A percentile compares a stretch with the other conserved stretches of the same genome.
phyloP scores from a whole-genome alignment of 35 echinoderm and acorn worm species.

The Diadema setosum region DNA sequence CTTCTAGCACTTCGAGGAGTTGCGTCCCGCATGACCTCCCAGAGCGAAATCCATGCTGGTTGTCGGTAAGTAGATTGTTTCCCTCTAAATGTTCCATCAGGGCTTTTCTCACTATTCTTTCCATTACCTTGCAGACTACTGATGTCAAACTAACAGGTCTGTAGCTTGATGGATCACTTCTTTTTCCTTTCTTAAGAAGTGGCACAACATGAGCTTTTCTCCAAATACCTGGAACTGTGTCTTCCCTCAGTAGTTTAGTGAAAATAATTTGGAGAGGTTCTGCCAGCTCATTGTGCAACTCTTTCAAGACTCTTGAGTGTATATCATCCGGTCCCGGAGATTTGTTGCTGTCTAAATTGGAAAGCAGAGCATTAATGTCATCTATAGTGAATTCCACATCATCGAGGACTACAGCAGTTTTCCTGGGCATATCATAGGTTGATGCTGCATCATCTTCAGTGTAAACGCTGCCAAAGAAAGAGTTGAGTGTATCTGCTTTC shows the following conservation, averaged over 20 bases:
- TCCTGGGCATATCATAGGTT: neutral
- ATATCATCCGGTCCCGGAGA: too few species aligned
- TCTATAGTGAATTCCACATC: neutral
- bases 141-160: slow-evolving; percentile 33
- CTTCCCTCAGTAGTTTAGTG: neutral
- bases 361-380: neutral
- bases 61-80: neutral
- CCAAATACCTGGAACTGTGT: neutral
- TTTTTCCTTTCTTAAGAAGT: neutral
- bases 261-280: slow-evolving; percentile 25
- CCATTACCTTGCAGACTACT: slow-evolving; percentile 15
- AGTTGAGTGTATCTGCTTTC: neutral
- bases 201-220: neutral
- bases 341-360: neutral
- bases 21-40: slow-evolving; percentile 1
- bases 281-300: neutral
- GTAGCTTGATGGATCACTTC: neutral
- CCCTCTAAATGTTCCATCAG: neutral
- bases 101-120: neutral
- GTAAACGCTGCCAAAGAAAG: neutral
- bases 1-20: neutral
- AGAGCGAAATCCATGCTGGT: neutral
- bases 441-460: neutral
- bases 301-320: too few species aligned
- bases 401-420: neutral